phyloP scores from a whole-genome alignment of 2,888 invertebrate species.

The Melinaea marsaeus region DNA sequence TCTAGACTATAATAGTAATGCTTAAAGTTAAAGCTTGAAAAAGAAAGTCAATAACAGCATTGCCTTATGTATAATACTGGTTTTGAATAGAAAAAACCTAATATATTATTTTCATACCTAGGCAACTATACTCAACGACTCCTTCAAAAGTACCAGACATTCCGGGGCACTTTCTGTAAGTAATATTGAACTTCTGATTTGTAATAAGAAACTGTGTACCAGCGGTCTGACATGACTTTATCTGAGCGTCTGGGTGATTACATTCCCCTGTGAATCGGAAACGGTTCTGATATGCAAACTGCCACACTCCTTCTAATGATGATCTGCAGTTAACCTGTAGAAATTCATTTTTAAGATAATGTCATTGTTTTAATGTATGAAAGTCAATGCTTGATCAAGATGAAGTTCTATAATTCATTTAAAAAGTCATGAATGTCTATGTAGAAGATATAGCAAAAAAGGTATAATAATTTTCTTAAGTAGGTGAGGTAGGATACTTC shows the following conservation, averaged over 20 bases:
- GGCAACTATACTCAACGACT: constrained; percentile 93
- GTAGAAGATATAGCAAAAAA: no score
- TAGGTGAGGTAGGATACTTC: no score
- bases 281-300: constrained; percentile 93
- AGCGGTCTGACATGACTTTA: constrained; percentile 95
- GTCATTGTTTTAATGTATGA: neutral
- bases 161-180: constrained; percentile 92
- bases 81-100: constrained; percentile 5
- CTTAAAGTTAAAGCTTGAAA: neutral
- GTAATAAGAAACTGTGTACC: constrained; percentile 97
- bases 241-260: constrained; percentile 90
- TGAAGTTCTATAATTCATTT: no score
- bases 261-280: constrained; percentile 96
- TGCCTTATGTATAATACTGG: no score
- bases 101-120: constrained; percentile 68
- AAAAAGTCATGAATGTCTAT: no score
- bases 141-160: constrained; percentile 95
- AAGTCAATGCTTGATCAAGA: neutral
- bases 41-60: neutral
- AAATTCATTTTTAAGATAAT: neutral
- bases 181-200: constrained; percentile 97
- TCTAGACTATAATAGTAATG: neutral
- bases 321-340: constrained; percentile 90
- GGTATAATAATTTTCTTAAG: no score
- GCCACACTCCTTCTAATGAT: constrained; percentile 97